Evolutionary conservation across 2,113 vertebrate species (phyloP).

Genomic region (Perccottus glenii): DNA sequence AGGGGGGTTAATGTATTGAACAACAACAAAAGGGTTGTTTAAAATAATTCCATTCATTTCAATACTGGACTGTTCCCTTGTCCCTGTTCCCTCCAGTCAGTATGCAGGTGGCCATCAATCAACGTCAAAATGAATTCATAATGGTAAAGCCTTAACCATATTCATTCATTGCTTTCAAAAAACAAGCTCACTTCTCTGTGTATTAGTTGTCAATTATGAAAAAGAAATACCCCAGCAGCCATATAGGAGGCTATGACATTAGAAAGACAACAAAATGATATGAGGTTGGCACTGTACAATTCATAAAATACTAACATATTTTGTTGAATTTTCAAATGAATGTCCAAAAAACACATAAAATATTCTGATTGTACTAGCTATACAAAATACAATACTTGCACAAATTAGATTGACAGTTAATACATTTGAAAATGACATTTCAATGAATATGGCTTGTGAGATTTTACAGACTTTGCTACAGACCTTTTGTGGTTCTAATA

Average conservation of each 20-base stretch:
- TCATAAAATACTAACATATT: slow-evolving; percentile 75
- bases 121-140: slow-evolving; percentile 65
- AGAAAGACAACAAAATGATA: slow-evolving; percentile 75
- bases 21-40: slow-evolving; percentile 62
- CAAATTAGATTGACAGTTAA: slow-evolving; percentile 80
- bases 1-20: slow-evolving; percentile 69
- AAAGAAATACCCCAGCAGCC: slow-evolving; percentile 57
- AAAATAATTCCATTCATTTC: slow-evolving; percentile 62
- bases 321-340: slow-evolving; percentile 75
- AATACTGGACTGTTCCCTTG: slow-evolving; percentile 39
- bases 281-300: slow-evolving; percentile 77
- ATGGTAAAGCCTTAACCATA: slow-evolving; percentile 69
- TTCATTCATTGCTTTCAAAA: slow-evolving; percentile 66
- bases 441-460: slow-evolving; percentile 81
- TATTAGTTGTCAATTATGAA: slow-evolving; percentile 45
- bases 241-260: slow-evolving; percentile 61
- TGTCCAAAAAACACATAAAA: slow-evolving; percentile 72
- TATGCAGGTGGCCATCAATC: slow-evolving; percentile 52
- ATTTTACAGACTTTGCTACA: slow-evolving; percentile 84
- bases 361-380: slow-evolving; percentile 79
- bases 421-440: slow-evolving; percentile 72
- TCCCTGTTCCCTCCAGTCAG: slow-evolving; percentile 32
- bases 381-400: slow-evolving; percentile 81
- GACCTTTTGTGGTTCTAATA: slow-evolving; percentile 77
- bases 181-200: slow-evolving; percentile 22